phyloP scores from a whole-genome alignment of 2,113 vertebrate genomes.

The Peromyscus leucopus region DNA sequence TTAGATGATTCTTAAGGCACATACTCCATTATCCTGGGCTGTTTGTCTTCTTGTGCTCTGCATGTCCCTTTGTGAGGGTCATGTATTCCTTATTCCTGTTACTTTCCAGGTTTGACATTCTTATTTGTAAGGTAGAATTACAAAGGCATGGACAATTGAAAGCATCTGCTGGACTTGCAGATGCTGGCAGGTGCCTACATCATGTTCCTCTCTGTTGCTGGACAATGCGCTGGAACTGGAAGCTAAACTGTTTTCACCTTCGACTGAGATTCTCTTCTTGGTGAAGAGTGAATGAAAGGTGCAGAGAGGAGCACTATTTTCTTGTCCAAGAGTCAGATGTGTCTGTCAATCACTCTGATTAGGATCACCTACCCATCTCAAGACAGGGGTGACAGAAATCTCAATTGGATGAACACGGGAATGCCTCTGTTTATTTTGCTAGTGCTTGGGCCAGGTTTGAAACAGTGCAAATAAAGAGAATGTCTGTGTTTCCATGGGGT shows the following conservation, averaged over 20 bases:
- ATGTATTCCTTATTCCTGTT: slow-evolving; percentile 57
- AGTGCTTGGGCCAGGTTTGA: not conserved
- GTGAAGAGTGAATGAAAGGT: slow-evolving; percentile 17
- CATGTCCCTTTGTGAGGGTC: slow-evolving; percentile 56
- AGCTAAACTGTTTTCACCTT: slow-evolving; percentile 57
- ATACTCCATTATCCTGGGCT: not conserved
- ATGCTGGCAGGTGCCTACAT: not conserved
- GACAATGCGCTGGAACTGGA: slow-evolving; percentile 53
- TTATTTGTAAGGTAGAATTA: slow-evolving; percentile 77
- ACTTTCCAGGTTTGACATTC: slow-evolving; percentile 71
- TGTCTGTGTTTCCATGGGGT: not conserved
- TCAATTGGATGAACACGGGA: not conserved
- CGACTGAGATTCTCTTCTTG: slow-evolving; percentile 52
- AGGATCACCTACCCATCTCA: not conserved
- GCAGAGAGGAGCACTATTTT: not conserved
- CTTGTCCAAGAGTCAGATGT: not conserved
- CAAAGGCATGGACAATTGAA: slow-evolving; percentile 68
- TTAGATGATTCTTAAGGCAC: not conserved
- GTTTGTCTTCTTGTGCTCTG: slow-evolving; percentile 4
- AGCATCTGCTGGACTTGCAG: slow-evolving; percentile 70
- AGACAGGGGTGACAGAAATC: slow-evolving; percentile 18
- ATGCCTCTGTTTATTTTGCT: slow-evolving; percentile 56
- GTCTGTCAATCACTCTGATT: slow-evolving; percentile 21
- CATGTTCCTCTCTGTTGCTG: slow-evolving; percentile 50
- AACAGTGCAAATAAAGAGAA: not conserved